Evolutionary conservation across 2,888 invertebrate genomes (phyloP).

Genomic region (Epinotia nisella): DNA sequence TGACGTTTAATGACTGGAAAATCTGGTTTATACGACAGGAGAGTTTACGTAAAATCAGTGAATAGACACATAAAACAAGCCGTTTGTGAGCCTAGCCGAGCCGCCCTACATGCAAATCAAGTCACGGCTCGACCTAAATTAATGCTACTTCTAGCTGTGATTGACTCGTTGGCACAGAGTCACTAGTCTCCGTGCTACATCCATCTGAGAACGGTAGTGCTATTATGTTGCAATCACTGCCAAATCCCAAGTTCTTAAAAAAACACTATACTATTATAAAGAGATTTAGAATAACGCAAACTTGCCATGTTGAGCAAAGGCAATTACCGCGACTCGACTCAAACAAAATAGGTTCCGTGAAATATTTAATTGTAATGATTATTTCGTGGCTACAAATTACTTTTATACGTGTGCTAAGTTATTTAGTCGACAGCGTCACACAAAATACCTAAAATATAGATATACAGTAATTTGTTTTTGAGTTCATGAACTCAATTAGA

Average conservation of each 20-base stretch:
- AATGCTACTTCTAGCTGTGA: conserved; percentile 65
- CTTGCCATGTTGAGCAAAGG: conserved; percentile 55
- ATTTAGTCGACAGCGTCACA: not conserved
- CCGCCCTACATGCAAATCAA: conserved; percentile 79
- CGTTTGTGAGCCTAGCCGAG: conserved; percentile 61
- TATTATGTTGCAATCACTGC: conserved; percentile 72
- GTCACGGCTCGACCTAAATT: conserved; percentile 80
- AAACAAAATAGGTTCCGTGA: conserved; percentile 48
- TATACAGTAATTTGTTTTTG: not conserved
- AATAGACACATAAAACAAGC: conserved; percentile 70
- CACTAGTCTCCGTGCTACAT: conserved; percentile 63
- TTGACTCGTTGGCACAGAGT: conserved; percentile 61
- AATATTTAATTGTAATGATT: conserved; percentile 43
- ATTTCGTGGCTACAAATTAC: conserved; percentile 42
- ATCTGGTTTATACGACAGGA: conserved; percentile 55
- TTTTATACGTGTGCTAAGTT: conserved; percentile 22
- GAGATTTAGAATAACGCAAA: conserved; percentile 71
- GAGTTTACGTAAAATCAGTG: conserved; percentile 66
- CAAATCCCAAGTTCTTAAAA: conserved; percentile 62
- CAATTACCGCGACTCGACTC: conserved; percentile 55
- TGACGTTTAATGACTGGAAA: conserved; percentile 59
- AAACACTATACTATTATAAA: conserved; percentile 78
- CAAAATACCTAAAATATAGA: not conserved
- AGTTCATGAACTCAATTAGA: not conserved
- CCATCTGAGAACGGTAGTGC: conserved; percentile 65